phyloP scores from a whole-genome alignment of 2,113 vertebrate genomes.

The Charina bottae region DNA sequence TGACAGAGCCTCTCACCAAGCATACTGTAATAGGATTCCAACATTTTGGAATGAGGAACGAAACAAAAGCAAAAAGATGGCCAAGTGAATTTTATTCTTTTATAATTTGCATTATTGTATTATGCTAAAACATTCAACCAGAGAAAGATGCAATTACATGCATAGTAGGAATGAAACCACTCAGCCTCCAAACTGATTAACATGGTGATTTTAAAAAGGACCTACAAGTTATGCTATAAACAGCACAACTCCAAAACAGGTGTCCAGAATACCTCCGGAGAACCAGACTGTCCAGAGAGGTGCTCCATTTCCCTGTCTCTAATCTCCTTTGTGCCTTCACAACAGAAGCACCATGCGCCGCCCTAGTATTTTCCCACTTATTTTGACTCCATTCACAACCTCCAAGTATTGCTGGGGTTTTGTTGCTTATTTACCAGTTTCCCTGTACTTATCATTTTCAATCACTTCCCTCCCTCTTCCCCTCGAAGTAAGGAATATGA shows the following conservation, averaged over 20 bases:
- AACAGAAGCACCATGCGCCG: background rate
- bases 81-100: background rate
- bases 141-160: background rate
- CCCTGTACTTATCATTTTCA: no score
- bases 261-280: background rate
- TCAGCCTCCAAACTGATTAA: background rate
- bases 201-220: background rate
- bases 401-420: no score
- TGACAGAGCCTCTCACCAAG: background rate
- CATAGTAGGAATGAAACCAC: background rate
- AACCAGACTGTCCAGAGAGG: background rate
- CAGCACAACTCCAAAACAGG: background rate
- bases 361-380: background rate
- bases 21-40: rapidly evolving
- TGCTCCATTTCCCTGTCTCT: background rate
- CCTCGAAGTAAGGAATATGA: no score
- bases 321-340: background rate
- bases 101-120: background rate
- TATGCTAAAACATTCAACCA: background rate
- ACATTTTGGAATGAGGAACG: background rate
- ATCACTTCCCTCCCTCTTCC: no score
- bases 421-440: no score
- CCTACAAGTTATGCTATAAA: background rate
- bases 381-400: background rate
- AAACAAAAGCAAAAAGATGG: background rate